These are phyloP conservation scores for Molossus alvarezi DNA, from an alignment of 2,797 vertebrate genomes.

Conservation along the genomic window DNA sequence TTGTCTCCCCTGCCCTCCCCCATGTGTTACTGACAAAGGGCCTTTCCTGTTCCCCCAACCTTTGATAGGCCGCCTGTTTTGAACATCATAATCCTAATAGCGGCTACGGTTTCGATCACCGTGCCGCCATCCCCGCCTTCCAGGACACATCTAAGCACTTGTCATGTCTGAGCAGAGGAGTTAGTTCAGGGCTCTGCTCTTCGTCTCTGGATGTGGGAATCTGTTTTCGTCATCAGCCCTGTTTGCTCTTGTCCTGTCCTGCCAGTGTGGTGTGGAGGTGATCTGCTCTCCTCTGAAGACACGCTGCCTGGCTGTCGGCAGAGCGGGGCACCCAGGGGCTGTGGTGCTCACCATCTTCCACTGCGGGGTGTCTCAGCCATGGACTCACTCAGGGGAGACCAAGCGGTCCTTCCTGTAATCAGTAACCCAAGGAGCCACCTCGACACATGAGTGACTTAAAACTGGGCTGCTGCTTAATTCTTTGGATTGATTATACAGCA, in stretches of 20 bases:
- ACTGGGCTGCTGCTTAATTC: not conserved
- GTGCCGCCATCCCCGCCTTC: not conserved
- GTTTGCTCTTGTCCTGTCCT: conserved; percentile 15
- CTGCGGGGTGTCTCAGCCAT: not conserved
- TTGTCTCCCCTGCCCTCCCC: not conserved
- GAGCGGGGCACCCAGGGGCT: not conserved
- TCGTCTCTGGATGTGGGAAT: not conserved
- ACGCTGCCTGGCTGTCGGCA: not conserved
- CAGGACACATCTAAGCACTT: not conserved
- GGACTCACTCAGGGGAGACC: not conserved
- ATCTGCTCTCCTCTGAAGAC: conserved; percentile 55
- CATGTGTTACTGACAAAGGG: not conserved
- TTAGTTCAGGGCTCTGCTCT: conserved; percentile 37
- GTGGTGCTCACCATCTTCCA: not conserved
- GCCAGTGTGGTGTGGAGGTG: not conserved
- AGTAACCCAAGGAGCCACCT: not conserved
- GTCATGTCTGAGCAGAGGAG: not conserved
- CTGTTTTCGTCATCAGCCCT: conserved; percentile 50
- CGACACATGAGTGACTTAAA: not conserved
- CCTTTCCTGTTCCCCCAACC: not conserved
- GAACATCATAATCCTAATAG: not conserved
- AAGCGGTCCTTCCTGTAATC: not conserved
- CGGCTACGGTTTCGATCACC: not conserved
- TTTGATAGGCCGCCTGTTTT: not conserved
- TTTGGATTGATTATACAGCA: not conserved